phyloP scores from a whole-genome alignment of 2,113 vertebrate species.

The Morone chrysops region DNA sequence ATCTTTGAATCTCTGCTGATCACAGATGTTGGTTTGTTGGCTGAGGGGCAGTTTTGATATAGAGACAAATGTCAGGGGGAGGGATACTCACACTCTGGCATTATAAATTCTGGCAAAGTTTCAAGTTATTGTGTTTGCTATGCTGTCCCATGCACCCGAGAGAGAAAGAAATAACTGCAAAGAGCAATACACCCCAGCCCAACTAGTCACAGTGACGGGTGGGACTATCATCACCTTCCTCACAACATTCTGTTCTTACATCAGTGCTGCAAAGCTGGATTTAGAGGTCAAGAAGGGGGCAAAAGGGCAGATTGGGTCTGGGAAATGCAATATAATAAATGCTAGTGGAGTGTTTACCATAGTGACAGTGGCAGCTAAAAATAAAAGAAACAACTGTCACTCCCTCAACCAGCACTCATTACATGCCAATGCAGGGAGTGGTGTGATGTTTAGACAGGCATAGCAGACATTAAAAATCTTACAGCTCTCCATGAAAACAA shows the following conservation, averaged over 20 bases:
- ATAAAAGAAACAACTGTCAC: constrained; percentile 61
- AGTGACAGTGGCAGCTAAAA: constrained; percentile 58
- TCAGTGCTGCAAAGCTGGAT: constrained; percentile 32
- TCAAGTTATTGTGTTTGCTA: constrained; percentile 68
- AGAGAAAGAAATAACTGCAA: constrained; percentile 45
- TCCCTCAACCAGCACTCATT: constrained; percentile 40
- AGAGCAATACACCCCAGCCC: constrained; percentile 26
- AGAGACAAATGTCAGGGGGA: constrained; percentile 76
- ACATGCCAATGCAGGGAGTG: constrained; percentile 27
- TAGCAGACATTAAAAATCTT: constrained; percentile 36
- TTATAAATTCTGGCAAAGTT: constrained; percentile 61
- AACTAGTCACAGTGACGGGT: constrained; percentile 5
- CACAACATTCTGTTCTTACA: constrained; percentile 23
- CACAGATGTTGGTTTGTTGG: constrained; percentile 77
- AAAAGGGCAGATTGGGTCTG: constrained; percentile 21
- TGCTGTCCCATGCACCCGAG: constrained; percentile 46
- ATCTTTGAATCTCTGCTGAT: constrained; percentile 73
- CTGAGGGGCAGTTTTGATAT: constrained; percentile 76
- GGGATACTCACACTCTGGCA: constrained; percentile 64
- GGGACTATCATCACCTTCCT: constrained; percentile 39
- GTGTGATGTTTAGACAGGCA: constrained; percentile 33
- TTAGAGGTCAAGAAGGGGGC: constrained; percentile 25
- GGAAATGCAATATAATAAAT: constrained; percentile 41
- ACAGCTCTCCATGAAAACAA: constrained; percentile 37
- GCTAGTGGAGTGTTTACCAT: constrained; percentile 35